These are phyloP conservation scores for Catharus ustulatus DNA, from an alignment of 2,797 vertebrate species.

Conservation along the genomic window DNA sequence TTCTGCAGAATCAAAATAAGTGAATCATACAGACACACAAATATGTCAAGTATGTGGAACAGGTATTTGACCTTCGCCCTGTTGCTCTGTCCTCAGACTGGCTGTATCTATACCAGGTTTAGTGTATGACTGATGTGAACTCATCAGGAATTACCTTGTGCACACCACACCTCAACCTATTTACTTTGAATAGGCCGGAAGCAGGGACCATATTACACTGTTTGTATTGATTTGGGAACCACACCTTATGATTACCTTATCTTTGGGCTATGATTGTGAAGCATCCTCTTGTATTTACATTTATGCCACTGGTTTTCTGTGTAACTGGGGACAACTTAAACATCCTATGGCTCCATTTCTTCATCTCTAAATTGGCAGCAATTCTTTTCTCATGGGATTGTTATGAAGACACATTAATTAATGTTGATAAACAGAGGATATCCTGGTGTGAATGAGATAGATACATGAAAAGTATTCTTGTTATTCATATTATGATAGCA, in stretches of 20 bases:
- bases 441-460: not conserved
- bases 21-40: not conserved
- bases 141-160: not conserved
- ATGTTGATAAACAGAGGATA: slow-evolving; percentile 4
- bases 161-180: slow-evolving; percentile 42
- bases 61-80: not conserved
- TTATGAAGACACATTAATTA: slow-evolving; percentile 44
- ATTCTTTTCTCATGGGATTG: slow-evolving; percentile 1
- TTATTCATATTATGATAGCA: not conserved
- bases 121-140: not conserved
- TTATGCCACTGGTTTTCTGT: slow-evolving; percentile 1
- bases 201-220: not conserved
- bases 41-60: not conserved
- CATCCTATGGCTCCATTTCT: not conserved
- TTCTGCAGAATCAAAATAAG: not conserved
- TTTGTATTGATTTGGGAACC: slow-evolving; percentile 15
- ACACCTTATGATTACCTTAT: slow-evolving; percentile 62
- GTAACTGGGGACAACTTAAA: not conserved
- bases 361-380: slow-evolving; percentile 7
- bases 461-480: not conserved
- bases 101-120: not conserved
- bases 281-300: not conserved
- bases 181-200: slow-evolving; percentile 3
- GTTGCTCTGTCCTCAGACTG: not conserved
- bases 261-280: slow-evolving; percentile 48